A percentile compares a stretch with the other conserved stretches of the same genome.
phyloP scores from a whole-genome alignment of 2,113 vertebrate genomes.

The Castor canadensis region DNA sequence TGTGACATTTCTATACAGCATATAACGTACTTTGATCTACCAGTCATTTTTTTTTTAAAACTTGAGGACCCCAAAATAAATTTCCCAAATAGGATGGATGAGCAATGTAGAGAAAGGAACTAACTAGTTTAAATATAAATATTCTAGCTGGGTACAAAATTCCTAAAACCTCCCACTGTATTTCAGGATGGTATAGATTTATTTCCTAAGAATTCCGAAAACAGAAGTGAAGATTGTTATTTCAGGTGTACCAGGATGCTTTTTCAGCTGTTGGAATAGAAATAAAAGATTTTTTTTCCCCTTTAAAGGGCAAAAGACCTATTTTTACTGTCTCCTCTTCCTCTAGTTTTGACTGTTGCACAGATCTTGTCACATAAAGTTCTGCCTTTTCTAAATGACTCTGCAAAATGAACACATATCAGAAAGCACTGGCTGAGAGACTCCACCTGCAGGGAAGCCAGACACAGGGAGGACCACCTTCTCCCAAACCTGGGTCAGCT shows the following conservation, averaged over 20 bases:
- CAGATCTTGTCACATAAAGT: neutral
- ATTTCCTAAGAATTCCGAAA: conserved; percentile 33
- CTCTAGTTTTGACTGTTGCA: neutral
- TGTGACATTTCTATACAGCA: neutral
- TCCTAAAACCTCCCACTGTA: neutral
- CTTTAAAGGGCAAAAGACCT: neutral
- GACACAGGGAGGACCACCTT: neutral
- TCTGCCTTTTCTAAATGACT: neutral
- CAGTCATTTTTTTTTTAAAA: conserved; percentile 23
- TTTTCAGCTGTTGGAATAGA: conserved; percentile 23
- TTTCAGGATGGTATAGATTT: neutral
- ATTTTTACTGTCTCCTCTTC: neutral
- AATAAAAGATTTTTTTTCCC: neutral
- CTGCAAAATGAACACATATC: neutral
- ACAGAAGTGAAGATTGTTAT: conserved; percentile 20
- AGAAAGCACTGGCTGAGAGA: conserved; percentile 28
- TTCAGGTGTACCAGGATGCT: neutral
- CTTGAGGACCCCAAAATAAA: neutral
- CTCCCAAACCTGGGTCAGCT: too few species aligned
- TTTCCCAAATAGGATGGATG: conserved; percentile 1
- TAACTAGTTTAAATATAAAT: neutral
- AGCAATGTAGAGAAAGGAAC: neutral
- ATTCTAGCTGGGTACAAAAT: neutral
- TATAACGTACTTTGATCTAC: neutral
- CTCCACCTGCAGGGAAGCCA: neutral